Evolutionary conservation across 1,140 invertebrate genomes (phyloP).

Genomic region (Drosophila ohnishii): DNA sequence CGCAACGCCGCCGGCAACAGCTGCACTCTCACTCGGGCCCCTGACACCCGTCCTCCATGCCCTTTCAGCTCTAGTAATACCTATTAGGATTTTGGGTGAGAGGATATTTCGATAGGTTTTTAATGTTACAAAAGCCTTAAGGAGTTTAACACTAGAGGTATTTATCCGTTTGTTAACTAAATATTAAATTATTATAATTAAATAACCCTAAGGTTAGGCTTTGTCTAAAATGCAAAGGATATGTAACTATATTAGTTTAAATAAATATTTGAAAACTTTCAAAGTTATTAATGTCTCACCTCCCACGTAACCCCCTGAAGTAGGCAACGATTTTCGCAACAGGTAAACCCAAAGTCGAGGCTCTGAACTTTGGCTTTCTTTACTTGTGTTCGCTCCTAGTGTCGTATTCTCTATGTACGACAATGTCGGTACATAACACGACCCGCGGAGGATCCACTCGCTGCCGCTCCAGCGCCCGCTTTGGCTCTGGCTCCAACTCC

Average conservation of each 20-base stretch:
- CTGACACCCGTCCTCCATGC: not conserved
- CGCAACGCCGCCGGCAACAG: slow-evolving; percentile 76
- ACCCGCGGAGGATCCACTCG: slow-evolving; percentile 50
- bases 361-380: not conserved
- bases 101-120: not conserved
- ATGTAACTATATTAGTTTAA: not conserved
- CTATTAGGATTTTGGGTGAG: not conserved
- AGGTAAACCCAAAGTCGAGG: slow-evolving; percentile 13
- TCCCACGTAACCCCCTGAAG: not conserved
- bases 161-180: not conserved
- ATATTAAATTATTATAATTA: not conserved
- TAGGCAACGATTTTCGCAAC: not conserved
- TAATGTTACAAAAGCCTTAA: too few species aligned
- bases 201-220: not conserved
- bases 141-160: not conserved
- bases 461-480: slow-evolving; percentile 24
- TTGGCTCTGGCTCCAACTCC: slow-evolving; percentile 12
- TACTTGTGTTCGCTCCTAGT: slow-evolving; percentile 22
- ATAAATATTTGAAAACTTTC: not conserved
- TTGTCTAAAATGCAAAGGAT: not conserved
- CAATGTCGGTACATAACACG: slow-evolving; percentile 78
- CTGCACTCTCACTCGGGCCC: slow-evolving; percentile 50
- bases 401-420: slow-evolving; percentile 69
- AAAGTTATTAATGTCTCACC: not conserved
- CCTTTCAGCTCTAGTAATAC: slow-evolving; percentile 2